Evolutionary conservation across 2,888 invertebrate genomes (phyloP).

Genomic region (Punctoribates punctum): DNA sequence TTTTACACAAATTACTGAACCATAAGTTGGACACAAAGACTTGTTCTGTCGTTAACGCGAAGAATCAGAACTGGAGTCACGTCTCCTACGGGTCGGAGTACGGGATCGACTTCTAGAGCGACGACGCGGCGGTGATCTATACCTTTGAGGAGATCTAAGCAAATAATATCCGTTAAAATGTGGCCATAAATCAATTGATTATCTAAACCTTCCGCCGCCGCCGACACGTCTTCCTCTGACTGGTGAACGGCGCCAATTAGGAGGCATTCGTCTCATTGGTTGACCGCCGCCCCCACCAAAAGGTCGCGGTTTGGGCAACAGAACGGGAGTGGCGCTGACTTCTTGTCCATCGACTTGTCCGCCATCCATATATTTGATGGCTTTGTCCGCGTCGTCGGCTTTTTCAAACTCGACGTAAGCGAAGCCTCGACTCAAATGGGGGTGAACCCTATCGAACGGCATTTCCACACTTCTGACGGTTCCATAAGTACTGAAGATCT

Average conservation of each 20-base stretch:
- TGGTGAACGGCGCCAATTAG: slow-evolving; percentile 33
- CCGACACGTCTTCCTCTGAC: slow-evolving; percentile 40
- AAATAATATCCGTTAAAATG: not conserved
- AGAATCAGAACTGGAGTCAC: slow-evolving; percentile 30
- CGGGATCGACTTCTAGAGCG: slow-evolving; percentile 38
- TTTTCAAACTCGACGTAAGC: slow-evolving; percentile 93
- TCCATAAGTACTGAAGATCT: slow-evolving; percentile 68
- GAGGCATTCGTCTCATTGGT: slow-evolving; percentile 44
- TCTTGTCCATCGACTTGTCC: slow-evolving; percentile 96
- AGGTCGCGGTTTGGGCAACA: slow-evolving; percentile 58
- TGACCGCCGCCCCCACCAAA: slow-evolving; percentile 42
- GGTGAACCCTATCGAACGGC: slow-evolving; percentile 80
- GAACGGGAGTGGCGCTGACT: slow-evolving; percentile 88
- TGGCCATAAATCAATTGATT: not conserved
- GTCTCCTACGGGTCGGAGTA: slow-evolving; percentile 30
- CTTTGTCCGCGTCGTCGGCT: slow-evolving; percentile 93
- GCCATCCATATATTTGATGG: slow-evolving; percentile 99
- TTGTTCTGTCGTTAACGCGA: slow-evolving; percentile 10
- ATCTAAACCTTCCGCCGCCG: not conserved
- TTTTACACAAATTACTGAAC: slow-evolving; percentile 32
- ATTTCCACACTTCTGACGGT: slow-evolving; percentile 81
- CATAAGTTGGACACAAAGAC: no score
- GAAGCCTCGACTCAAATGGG: slow-evolving; percentile 82
- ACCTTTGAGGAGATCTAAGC: slow-evolving; percentile 29
- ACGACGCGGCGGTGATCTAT: slow-evolving; percentile 40